These are phyloP conservation scores for Haliclona indistincta DNA, from an alignment of 37 sponge, comb jelly and placozoan genomes.

Conservation along the genomic window DNA sequence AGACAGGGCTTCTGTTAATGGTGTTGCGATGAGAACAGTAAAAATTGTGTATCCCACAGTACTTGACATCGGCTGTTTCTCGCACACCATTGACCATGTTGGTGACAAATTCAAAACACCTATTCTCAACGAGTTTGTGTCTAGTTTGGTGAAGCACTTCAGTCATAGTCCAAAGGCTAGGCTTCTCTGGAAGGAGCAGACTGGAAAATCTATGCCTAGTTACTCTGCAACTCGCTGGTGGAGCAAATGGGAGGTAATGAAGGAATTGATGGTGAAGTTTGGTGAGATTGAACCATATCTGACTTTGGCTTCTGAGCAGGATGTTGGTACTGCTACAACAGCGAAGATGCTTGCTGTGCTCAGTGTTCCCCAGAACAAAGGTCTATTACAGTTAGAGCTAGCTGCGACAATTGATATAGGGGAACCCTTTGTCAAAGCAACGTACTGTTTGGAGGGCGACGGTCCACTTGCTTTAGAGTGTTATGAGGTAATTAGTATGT, in stretches of 20 bases:
- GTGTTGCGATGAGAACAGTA: slow-evolving; percentile 18
- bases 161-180: too few species aligned
- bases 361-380: neutral
- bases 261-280: too few species aligned
- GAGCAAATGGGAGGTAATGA: too few species aligned
- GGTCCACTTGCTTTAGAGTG: slow-evolving; percentile 15
- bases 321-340: slow-evolving; percentile 15
- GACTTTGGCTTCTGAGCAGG: too few species aligned
- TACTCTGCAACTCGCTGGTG: too few species aligned
- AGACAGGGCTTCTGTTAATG: slow-evolving; percentile 30
- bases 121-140: too few species aligned
- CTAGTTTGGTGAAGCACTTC: too few species aligned
- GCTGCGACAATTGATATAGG: slow-evolving; percentile 25
- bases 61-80: slow-evolving; percentile 36
- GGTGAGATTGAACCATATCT: too few species aligned
- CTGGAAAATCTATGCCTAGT: too few species aligned
- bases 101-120: too few species aligned
- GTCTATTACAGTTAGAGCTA: slow-evolving; percentile 6
- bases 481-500: neutral
- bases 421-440: slow-evolving; percentile 2
- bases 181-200: too few species aligned
- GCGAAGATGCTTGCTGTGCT: slow-evolving; percentile 17
- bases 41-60: slow-evolving; percentile 6
- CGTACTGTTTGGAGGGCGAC: slow-evolving; percentile 8
- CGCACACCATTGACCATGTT: too few species aligned